Base-by-base conservation (phyloP, 2,888 invertebrate genomes). In the Drosophila aldrichi region DNA sequence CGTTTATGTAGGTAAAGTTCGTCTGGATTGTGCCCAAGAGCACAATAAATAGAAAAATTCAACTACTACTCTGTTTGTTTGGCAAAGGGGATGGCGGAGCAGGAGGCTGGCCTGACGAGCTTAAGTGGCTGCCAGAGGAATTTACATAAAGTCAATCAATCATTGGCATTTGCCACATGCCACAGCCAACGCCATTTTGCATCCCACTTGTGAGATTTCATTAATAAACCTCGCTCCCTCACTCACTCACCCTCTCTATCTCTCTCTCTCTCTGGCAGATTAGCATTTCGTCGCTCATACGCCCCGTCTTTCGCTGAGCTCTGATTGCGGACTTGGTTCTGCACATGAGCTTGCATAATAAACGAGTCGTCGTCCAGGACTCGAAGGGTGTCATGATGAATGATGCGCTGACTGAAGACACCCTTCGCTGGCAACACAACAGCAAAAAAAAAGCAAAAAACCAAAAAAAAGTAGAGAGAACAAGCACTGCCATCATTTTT, bases 321-420 rank as follows among this genome's bases (percentile, higher is more conserved):
- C 54, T 65, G 77, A 55, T 62, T 77, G 67, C 74, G 55, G 56
- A 20, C 54, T 18, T 32, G 32, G 43, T 22, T 56, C 56, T 69
- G 69, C 51, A 68, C 88, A 90, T 90, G 89, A 90, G 89, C 88
- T 83, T 89, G 90, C 91, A 91, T 91, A 90, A 90, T 88, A 90
- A 89, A 81, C 84, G 79, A 87, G 69, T 46, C 75, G 51, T 49
- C 63, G 66, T 32, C 65, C 54, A 54, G 51, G 74, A 70, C 74
- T 66, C 70, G 77, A 79, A 75, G 84, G 86, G 84, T 83, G 87
- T 86, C 87, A 86, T 91, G 90, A 91, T 87, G 90, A 88, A 91
- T 91, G 91, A 89, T 88, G 74, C 76, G 72, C 60, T 41, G 49
- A 32, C 62, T 49, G 56, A 25, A 25, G 41, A 29, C 59, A 56